phyloP scores from a whole-genome alignment of 2,888 invertebrate genomes.

The Acrocera orbiculus region DNA sequence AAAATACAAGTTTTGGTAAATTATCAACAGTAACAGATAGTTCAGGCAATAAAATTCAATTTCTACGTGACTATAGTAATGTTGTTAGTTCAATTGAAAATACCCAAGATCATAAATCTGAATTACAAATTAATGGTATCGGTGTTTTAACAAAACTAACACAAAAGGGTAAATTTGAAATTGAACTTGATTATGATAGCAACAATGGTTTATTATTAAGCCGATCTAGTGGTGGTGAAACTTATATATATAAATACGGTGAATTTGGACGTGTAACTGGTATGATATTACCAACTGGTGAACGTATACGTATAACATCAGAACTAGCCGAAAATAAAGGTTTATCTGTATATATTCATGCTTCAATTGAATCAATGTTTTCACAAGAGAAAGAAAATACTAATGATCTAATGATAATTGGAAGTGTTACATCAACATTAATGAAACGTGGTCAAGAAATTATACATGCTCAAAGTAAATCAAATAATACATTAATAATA shows the following conservation, averaged over 20 bases:
- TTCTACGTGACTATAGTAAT: slow-evolving; percentile 80
- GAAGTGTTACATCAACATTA: slow-evolving; percentile 47
- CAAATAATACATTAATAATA: slow-evolving; percentile 62
- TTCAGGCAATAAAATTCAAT: slow-evolving; percentile 81
- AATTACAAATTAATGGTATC: slow-evolving; percentile 80
- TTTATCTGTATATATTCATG: slow-evolving; percentile 52
- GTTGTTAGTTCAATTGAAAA: slow-evolving; percentile 88
- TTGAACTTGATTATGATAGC: slow-evolving; percentile 79
- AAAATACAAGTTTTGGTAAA: slow-evolving; percentile 89
- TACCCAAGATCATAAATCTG: slow-evolving; percentile 82
- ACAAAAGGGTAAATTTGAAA: slow-evolving; percentile 76
- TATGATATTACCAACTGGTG: slow-evolving; percentile 80
- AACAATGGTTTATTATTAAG: slow-evolving; percentile 74
- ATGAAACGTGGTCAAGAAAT: slow-evolving; percentile 53
- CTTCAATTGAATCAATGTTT: slow-evolving; percentile 37
- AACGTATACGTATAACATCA: slow-evolving; percentile 63
- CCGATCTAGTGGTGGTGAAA: slow-evolving; percentile 66
- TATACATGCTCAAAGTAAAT: slow-evolving; percentile 56
- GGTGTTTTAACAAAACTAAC: slow-evolving; percentile 76
- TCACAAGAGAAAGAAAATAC: slow-evolving; percentile 37
- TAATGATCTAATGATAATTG: slow-evolving; percentile 43
- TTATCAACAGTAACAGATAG: slow-evolving; percentile 86
- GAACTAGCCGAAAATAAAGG: slow-evolving; percentile 61
- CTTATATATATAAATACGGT: slow-evolving; percentile 83
- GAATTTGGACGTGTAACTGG: slow-evolving; percentile 71